A percentile compares a stretch with the other conserved stretches of the same genome.
These are phyloP conservation scores for Trididemnum nubilum DNA, from an alignment of 23 tunicate species.

Conservation along the genomic window DNA sequence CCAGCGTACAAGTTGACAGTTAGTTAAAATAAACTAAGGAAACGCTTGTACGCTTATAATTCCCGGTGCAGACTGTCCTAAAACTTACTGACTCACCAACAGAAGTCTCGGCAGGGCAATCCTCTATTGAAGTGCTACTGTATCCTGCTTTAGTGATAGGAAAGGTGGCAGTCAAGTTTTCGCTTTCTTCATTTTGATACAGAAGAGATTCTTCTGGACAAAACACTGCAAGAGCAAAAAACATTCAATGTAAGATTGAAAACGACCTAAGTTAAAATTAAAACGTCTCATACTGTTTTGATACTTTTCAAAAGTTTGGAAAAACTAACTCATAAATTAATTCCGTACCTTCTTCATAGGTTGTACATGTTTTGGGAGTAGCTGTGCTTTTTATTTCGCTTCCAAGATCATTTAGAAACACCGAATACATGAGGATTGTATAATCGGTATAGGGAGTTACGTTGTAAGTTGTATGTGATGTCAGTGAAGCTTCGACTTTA, in stretches of 20 bases:
- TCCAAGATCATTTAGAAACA: neutral
- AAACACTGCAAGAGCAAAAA: neutral
- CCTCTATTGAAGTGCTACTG: neutral
- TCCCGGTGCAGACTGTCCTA: neutral
- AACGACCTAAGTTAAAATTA: no score
- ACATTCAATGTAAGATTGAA: no score
- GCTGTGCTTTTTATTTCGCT: neutral
- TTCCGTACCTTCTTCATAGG: neutral
- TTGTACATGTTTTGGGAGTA: neutral
- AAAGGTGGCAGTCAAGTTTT: neutral
- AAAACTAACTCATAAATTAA: no score
- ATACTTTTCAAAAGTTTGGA: no score
- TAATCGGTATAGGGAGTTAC: neutral
- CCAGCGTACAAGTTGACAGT: no score
- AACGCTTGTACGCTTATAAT: no score
- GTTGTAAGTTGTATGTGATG: neutral
- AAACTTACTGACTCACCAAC: neutral
- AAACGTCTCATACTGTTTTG: no score
- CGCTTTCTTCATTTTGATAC: neutral
- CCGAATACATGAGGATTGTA: neutral
- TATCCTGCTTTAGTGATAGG: constrained; percentile 8
- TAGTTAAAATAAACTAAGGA: no score
- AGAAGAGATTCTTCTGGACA: neutral
- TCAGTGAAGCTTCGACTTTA: neutral
- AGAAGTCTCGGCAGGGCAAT: neutral